These are phyloP conservation scores for Patagioenas fasciata DNA, from an alignment of 2,113 vertebrate genomes.

Conservation along the genomic window DNA sequence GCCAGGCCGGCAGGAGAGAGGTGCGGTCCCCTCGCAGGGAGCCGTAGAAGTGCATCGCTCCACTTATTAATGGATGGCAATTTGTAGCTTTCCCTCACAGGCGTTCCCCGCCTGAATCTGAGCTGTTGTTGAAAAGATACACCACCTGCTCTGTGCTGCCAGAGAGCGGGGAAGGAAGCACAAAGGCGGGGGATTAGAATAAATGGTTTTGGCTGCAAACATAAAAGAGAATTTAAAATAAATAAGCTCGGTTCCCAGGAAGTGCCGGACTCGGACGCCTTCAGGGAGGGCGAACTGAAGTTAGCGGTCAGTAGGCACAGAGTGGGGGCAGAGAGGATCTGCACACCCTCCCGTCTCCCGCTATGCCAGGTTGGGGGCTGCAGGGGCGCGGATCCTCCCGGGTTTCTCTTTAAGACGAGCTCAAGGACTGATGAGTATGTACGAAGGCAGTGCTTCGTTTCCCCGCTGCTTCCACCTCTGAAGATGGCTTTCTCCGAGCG, in stretches of 20 bases:
- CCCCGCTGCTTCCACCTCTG: not conserved
- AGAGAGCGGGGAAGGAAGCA: not conserved
- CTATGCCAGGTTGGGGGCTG: not conserved
- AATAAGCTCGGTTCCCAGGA: conserved; percentile 2
- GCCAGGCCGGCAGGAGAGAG: not conserved
- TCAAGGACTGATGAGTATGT: not conserved
- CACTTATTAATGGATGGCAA: not conserved
- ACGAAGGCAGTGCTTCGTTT: not conserved
- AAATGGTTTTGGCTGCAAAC: not conserved
- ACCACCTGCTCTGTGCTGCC: conserved; percentile 51
- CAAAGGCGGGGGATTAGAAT: not conserved
- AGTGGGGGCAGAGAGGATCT: not conserved
- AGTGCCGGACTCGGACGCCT: not conserved
- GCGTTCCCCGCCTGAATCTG: not conserved
- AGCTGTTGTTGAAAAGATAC: conserved; percentile 26
- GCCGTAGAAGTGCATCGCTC: not conserved
- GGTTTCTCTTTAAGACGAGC: not conserved
- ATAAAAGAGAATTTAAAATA: not conserved
- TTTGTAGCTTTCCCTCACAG: not conserved
- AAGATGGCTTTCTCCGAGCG: not conserved
- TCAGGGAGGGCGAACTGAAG: not conserved
- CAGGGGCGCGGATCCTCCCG: not conserved
- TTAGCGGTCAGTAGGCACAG: not conserved
- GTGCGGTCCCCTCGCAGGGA: not conserved
- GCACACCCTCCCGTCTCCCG: not conserved